Base-by-base conservation (phyloP, 2,797 vertebrate species). In the Psittacula echo region DNA sequence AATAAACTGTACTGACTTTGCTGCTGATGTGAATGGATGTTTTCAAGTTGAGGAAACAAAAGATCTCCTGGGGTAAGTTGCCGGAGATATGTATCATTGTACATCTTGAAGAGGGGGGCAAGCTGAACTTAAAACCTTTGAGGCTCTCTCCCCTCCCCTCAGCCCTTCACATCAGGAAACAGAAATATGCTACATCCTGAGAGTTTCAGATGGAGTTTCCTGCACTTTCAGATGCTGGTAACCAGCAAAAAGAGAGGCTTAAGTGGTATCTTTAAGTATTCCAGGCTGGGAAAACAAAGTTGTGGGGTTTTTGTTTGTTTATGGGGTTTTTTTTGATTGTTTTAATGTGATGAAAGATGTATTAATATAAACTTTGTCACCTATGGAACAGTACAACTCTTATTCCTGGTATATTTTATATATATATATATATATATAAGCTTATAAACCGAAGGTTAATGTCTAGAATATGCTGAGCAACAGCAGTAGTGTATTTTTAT, bases 31-130 rank as follows among this genome's bases (percentile, higher is more conserved):
- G 79, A 95, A 94, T 91, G 34, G 64, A 74, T 65, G 67, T 79
- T 95, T 94, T 72, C 60, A 89, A 84, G 78, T 91, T 81, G 78
- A 85, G 83, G 93, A 92, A 96, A 92, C 89, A 93, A 89, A 93
- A 90, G 75, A 90, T 75, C 68, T 91, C 90, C 83, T 62, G 44
- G 54, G 85, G 82, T 75, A 96, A 87, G 91, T 60, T 91, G 78
- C 83, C 4, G 21, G 56, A 95, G 84, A 94, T 95, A 54, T 6
- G 60, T 87, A 87, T 81, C 30, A 26, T 5, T 93, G 60, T 68
- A 94, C 82, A 94, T 89, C 54, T 80, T 24, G 0, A 54, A 21
- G 17, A 10, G 24, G 39, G 13, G 21, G 15, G 16, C 18, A 86
- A 92, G 48, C 41, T 47, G 70, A 80, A 45, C 41, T 80, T 37